phyloP scores from a whole-genome alignment of 2,113 vertebrate genomes.

The Todiramphus saurophagus region DNA sequence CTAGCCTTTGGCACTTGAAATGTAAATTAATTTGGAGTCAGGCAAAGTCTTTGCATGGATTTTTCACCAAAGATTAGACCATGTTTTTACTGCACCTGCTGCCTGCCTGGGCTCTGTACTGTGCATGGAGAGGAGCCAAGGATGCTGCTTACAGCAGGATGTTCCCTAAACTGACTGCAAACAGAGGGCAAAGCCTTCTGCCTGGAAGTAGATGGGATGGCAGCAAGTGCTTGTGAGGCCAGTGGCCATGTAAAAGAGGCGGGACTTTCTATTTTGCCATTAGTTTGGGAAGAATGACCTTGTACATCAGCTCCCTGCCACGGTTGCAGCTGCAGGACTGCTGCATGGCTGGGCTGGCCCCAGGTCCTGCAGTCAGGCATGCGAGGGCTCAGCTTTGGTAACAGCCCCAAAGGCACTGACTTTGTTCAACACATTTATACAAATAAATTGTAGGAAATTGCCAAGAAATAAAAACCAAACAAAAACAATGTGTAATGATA shows the following conservation, averaged over 20 bases:
- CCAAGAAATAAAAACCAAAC: background rate
- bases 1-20: background rate
- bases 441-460: background rate
- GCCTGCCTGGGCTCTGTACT: background rate
- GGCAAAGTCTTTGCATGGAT: background rate
- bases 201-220: background rate
- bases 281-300: background rate
- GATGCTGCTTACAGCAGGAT: background rate
- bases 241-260: background rate
- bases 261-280: background rate
- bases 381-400: fast-evolving
- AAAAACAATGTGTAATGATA: background rate
- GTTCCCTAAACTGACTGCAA: background rate
- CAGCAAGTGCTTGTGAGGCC: fast-evolving
- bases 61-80: background rate
- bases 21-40: background rate
- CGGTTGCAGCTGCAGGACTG: background rate
- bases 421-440: background rate
- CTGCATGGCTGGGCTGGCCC: background rate
- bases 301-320: fast-evolving
- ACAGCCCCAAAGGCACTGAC: background rate
- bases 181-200: background rate
- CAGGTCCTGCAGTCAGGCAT: fast-evolving
- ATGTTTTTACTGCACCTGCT: background rate
- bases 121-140: background rate